These are phyloP conservation scores for Fissipunctia ypsillon DNA, from an alignment of 2,888 invertebrate species.

Conservation along the genomic window DNA sequence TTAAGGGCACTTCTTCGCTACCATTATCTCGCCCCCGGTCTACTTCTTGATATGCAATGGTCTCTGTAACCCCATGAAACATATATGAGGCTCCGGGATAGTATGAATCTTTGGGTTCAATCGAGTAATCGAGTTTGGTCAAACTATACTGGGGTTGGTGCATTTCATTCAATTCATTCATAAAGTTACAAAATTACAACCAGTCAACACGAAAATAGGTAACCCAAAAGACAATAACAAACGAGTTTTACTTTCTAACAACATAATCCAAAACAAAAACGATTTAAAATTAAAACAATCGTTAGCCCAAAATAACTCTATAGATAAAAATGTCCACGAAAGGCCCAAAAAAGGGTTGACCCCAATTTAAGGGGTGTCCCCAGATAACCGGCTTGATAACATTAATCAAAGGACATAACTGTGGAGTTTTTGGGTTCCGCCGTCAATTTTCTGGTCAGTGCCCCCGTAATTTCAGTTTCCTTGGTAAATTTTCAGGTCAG, in stretches of 20 bases:
- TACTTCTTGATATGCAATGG: too few species aligned
- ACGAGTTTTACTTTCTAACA: constrained; percentile 25
- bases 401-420: constrained; percentile 87
- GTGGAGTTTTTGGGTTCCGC: constrained; percentile 72
- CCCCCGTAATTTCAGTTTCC: constrained; percentile 86
- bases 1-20: too few species aligned
- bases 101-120: too few species aligned
- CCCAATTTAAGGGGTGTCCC: constrained; percentile 82
- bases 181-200: too few species aligned
- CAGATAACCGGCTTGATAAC: constrained; percentile 87
- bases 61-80: too few species aligned
- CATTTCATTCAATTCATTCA: too few species aligned
- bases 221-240: constrained; percentile 7
- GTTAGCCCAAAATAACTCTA: constrained; percentile 63
- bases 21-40: too few species aligned
- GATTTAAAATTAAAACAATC: constrained; percentile 64
- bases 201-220: constrained; percentile 8
- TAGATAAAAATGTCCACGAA: constrained; percentile 73
- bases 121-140: too few species aligned
- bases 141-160: too few species aligned
- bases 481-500: constrained; percentile 85
- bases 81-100: too few species aligned
- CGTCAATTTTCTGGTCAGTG: constrained; percentile 88
- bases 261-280: constrained; percentile 59
- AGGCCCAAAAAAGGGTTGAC: constrained; percentile 74